Evolutionary conservation across 2,797 vertebrate species (phyloP), one percentile per base, ranked within the genome.

Genomic region (Amniataba percoides): DNA sequence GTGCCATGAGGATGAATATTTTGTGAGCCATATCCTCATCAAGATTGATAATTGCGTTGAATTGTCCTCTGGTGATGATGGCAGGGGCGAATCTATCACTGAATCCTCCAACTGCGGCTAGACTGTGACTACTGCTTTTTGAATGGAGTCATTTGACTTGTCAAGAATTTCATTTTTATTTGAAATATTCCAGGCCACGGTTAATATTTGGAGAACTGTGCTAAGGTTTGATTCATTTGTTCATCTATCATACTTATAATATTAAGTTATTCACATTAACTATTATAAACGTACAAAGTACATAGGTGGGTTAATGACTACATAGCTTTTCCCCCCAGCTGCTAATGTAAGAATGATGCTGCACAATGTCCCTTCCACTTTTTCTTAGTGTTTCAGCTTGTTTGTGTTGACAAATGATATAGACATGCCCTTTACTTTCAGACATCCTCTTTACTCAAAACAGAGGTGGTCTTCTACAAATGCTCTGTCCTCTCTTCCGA

Each of bases 1-100:
- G 67, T 78, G 77, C 81, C 80, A 73, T 65, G 83, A 87, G 78
- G 81, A 86, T 53, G 79, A 78, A 82, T 83, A 87, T 77, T 87
- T 81, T 82, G 78, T 48, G 79, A 81, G 51, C 77, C 74, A 78
- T 70, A 16, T 77, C 83, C 52, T 91, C 77, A 91, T 89, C 78
- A 74, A 84, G 86, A 86, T 84, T 83, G 82, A 89, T 91, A 89
- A 88, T 87, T 85, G 75, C 74, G 27, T 67, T 42, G 71, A 84
- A 71, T 83, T 70, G 81, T 79, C 88, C 86, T 88, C 83, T 82
- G 80, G 62, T 79, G 78, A 76, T 64, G 79, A 82, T 59, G 14
- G 76, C 58, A 15, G 45, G 45, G 74, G 48, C 61, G 60, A 56
- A 77, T 88, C 79, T 46, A 77, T 84, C 82, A 67, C 40, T 11